Evolutionary conservation across 2,888 invertebrate species (phyloP), one percentile per base, ranked within the genome.

Genomic region (Strigamia transsilvanica): DNA sequence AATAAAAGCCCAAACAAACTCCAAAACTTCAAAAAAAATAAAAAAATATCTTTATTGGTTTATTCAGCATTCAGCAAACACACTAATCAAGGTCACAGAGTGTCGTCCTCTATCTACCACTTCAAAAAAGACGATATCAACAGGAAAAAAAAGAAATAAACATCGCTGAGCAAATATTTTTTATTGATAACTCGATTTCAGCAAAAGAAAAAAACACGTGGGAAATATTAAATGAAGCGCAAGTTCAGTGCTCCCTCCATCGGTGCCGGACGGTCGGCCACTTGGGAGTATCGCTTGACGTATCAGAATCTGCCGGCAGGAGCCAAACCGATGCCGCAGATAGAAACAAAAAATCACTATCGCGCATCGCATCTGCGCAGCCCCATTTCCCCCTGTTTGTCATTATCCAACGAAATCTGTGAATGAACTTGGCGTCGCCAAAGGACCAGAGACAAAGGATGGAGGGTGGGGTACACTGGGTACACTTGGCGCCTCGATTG

Each of bases 291-390:
- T 51, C 51, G n/a, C 61, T 61, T 12, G 46, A 46, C 46, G 61
- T 23, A 61, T 61, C 61, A 61, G 61, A 23, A 61, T 51, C 51
- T 6, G 21, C 61, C 18, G 10, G 23, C 61, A 23, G 61, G 61
- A 61, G 61, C 61, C 61, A 61, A 61, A 61, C 23, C 23, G 61
- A 61, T 61, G 21, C 61, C 61, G 12, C 61, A 61, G 61, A 61
- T 61, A 61, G 23, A 61, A 0, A 6, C 61, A 61, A 1, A n/a
- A 56, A 12, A 0, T 15, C n/a, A n/a, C 18, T 15, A 61, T 23
- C 61, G 21, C 9, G 7, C 23, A 12, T 61, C 61, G 23, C 10
- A n/a, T 10, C 61, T 23, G 21, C 61, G 23, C 61, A 61, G 12
- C 61, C 21, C 18, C 21, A 10, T 9, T 18, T 61, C 21, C 10